Evolutionary conservation across 2,888 invertebrate genomes (phyloP).

Genomic region (Stictocephala bisonia): DNA sequence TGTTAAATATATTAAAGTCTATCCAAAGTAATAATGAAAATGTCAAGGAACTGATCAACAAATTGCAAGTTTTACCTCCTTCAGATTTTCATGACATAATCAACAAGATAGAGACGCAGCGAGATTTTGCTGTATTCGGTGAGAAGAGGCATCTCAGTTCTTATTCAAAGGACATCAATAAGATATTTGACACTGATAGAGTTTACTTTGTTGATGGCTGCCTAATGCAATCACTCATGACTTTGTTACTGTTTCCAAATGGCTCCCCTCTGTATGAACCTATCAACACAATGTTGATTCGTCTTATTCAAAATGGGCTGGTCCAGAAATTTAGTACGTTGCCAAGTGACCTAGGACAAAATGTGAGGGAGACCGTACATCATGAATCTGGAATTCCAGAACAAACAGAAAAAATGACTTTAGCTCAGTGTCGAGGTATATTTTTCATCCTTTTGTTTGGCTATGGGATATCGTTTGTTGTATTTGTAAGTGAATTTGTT

Average conservation of each 20-base stretch:
- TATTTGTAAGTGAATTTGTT: constrained; percentile 2
- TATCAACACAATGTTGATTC: constrained; percentile 32
- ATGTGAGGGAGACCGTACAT: neutral
- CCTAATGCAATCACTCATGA: constrained; percentile 37
- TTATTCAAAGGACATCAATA: constrained; percentile 32
- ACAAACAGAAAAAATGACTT: neutral
- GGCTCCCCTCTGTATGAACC: constrained; percentile 40
- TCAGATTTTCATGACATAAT: constrained; percentile 49
- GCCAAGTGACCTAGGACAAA: neutral
- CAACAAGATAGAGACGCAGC: constrained; percentile 43
- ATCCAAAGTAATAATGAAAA: constrained; percentile 50
- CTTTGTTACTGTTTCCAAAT: constrained; percentile 36
- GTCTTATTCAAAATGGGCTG: constrained; percentile 42
- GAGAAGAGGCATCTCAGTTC: constrained; percentile 41
- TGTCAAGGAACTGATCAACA: constrained; percentile 49
- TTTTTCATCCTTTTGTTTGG: constrained; percentile 14
- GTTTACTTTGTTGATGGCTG: constrained; percentile 42
- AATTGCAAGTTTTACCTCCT: constrained; percentile 51
- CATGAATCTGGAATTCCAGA: neutral
- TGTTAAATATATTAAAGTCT: constrained; percentile 53
- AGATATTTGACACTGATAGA: constrained; percentile 30
- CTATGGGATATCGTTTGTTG: constrained; percentile 22
- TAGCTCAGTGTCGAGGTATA: neutral
- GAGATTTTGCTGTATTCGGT: constrained; percentile 52
- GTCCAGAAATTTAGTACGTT: constrained; percentile 19